phyloP scores from a whole-genome alignment of 2,113 vertebrate genomes.

The Coturnix japonica region DNA sequence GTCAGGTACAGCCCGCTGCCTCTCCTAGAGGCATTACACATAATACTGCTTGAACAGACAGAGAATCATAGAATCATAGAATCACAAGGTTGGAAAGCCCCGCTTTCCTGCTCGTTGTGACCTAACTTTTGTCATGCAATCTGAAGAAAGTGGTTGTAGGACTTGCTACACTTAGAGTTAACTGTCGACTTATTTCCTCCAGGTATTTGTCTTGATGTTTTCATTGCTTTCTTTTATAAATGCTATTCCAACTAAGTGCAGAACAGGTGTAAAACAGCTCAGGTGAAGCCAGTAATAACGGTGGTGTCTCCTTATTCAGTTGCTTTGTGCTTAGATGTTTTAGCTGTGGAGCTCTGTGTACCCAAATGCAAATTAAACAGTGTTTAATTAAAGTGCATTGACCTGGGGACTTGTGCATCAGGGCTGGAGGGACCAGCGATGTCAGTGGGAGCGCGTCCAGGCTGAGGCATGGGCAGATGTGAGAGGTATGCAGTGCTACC shows the following conservation, averaged over 20 bases:
- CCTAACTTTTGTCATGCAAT: conserved; percentile 27
- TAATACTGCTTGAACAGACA: not conserved
- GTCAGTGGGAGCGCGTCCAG: not conserved
- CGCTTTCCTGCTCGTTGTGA: not conserved
- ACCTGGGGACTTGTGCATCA: not conserved
- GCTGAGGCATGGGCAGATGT: not conserved
- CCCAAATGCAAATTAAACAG: not conserved
- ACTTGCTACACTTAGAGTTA: not conserved
- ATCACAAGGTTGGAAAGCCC: no score
- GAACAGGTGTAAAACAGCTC: not conserved
- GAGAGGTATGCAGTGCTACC: accelerated
- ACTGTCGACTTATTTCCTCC: not conserved
- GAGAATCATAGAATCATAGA: not conserved
- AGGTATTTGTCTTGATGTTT: not conserved
- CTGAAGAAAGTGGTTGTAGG: not conserved
- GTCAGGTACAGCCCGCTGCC: not conserved
- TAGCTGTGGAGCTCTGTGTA: not conserved
- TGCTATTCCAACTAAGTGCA: not conserved
- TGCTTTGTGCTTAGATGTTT: not conserved
- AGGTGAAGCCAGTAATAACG: not conserved
- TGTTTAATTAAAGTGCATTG: not conserved
- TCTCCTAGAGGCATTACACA: not conserved
- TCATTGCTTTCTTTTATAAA: not conserved
- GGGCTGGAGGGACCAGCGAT: not conserved
- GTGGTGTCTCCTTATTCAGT: not conserved